Conservation (phyloP, 2,797 vertebrate genomes). For the Lepilemur septentrionalis region DNA sequence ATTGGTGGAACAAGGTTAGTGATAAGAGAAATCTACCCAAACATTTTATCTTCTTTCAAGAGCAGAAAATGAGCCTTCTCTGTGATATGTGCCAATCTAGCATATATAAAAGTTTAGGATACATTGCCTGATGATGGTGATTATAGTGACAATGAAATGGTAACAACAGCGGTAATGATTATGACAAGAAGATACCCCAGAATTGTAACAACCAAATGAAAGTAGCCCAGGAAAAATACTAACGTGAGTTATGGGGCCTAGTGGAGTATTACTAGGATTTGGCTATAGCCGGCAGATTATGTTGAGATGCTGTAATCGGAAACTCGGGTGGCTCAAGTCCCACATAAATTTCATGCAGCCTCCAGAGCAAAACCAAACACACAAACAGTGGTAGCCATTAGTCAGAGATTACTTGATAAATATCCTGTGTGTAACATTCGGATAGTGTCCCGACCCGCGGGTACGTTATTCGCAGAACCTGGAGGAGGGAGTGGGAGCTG, state of each 20-base stretch:
- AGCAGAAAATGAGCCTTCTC: constrained; percentile 11
- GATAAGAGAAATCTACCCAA: neutral
- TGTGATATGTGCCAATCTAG: neutral
- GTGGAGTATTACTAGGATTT: neutral
- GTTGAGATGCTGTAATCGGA: neutral
- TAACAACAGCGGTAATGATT: neutral
- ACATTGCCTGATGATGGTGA: neutral
- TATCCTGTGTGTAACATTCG: neutral
- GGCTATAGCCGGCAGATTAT: neutral
- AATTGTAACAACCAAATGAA: neutral
- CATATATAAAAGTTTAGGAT: neutral
- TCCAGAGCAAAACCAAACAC: neutral
- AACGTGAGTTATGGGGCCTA: neutral
- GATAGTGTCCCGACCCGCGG: too few relatives aligned
- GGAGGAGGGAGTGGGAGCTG: too few relatives aligned
- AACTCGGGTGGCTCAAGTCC: neutral
- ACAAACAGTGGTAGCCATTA: neutral
- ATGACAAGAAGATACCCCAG: neutral
- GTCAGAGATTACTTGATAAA: neutral
- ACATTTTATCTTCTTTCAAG: neutral
- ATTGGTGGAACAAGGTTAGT: neutral
- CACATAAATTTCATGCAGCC: neutral
- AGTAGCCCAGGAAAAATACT: neutral
- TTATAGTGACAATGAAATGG: neutral
- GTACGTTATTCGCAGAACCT: too few relatives aligned